A percentile compares a stretch with the other conserved stretches of the same genome.
phyloP scores from a whole-genome alignment of 2,113 vertebrate species.

The Morone chrysops region DNA sequence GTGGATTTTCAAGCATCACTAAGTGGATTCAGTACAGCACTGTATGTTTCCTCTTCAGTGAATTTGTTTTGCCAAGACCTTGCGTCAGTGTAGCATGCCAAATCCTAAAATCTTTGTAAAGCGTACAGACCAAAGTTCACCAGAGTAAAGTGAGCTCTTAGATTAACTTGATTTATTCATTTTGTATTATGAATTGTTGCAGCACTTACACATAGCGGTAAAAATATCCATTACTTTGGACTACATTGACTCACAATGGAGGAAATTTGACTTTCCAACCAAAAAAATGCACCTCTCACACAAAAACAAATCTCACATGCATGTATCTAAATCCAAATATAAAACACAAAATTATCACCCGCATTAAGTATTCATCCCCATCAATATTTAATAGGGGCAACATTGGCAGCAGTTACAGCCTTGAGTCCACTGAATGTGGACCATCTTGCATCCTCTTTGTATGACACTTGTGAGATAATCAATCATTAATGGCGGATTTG shows the following conservation, averaged over 20 bases:
- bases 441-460: neutral
- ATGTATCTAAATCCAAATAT: neutral
- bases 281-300: neutral
- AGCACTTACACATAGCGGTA: neutral
- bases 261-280: neutral
- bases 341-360: neutral
- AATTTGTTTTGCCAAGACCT: slow-evolving; percentile 17
- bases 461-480: neutral
- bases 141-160: slow-evolving; percentile 18
- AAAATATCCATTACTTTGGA: neutral
- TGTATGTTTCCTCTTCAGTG: slow-evolving; percentile 29
- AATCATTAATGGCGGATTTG: neutral
- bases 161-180: slow-evolving; percentile 18
- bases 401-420: neutral
- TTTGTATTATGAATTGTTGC: neutral
- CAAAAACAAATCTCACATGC: neutral
- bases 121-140: neutral
- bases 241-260: neutral
- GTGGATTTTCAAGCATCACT: slow-evolving; percentile 21
- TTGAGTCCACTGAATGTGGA: neutral
- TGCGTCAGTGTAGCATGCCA: neutral
- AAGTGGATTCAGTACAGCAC: slow-evolving; percentile 21
- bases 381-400: neutral
- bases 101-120: neutral
- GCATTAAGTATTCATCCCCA: neutral